phyloP scores from a whole-genome alignment of 2,888 invertebrate genomes.

The Trachelus iudaicus region DNA sequence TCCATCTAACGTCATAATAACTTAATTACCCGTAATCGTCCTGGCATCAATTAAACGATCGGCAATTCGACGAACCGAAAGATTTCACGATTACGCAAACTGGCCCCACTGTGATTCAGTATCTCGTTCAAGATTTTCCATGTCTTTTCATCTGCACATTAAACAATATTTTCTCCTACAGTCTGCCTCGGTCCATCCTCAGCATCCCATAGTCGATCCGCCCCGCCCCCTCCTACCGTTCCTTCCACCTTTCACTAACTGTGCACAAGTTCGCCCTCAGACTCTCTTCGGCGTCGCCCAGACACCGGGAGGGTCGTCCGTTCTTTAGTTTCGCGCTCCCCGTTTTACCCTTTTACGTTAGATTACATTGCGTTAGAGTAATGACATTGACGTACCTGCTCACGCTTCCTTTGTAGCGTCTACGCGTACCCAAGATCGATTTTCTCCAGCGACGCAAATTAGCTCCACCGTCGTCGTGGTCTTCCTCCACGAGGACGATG shows the following conservation, averaged over 20 bases:
- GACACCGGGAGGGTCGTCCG: not conserved
- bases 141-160: not conserved
- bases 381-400: not conserved
- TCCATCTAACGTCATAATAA: not conserved
- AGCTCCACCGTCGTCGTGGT: not conserved
- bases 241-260: not conserved
- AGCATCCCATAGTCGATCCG: not conserved
- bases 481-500: not conserved
- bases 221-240: not conserved
- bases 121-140: not conserved
- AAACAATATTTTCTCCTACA: not conserved
- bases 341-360: not conserved
- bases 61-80: not conserved
- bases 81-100: conserved; percentile 16
- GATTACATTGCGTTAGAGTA: not conserved
- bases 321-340: not conserved
- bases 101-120: conserved; percentile 17
- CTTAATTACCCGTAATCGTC: not conserved
- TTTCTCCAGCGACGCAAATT: not conserved
- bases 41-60: not conserved
- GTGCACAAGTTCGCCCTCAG: not conserved
- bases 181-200: not conserved
- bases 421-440: not conserved
- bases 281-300: not conserved
- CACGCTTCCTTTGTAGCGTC: not conserved